Conservation (phyloP, 2,888 invertebrate species). For the Drosophila nigricruria region DNA sequence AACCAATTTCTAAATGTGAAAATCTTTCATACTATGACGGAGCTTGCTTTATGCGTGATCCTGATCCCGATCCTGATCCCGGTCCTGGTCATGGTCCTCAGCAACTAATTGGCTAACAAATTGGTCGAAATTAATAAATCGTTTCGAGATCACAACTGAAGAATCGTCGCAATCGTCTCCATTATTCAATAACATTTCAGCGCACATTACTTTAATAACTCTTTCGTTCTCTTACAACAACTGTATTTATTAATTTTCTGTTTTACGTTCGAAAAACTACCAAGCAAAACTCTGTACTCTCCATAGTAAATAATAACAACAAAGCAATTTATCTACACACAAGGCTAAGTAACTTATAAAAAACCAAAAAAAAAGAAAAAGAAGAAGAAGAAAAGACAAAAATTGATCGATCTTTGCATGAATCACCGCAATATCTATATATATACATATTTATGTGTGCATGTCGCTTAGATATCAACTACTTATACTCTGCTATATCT, state of each 20-base stretch:
- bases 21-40: conserved; percentile 34
- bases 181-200: conserved; percentile 41
- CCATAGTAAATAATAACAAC: conserved; percentile 69
- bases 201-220: conserved; percentile 50
- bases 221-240: conserved; percentile 34
- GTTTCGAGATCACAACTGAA: conserved; percentile 52
- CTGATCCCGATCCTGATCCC: conserved; percentile 39
- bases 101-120: conserved; percentile 31
- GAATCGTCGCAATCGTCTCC: conserved; percentile 34
- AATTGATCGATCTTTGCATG: conserved; percentile 62
- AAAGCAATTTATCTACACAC: conserved; percentile 75
- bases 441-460: conserved; percentile 41
- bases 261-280: conserved; percentile 36
- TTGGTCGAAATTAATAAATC: conserved; percentile 9
- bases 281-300: conserved; percentile 67
- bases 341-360: conserved; percentile 69
- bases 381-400: neutral
- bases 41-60: conserved; percentile 62
- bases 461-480: conserved; percentile 36
- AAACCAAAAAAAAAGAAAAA: neutral
- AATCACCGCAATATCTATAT: conserved; percentile 19
- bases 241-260: conserved; percentile 40
- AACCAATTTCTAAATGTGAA: conserved; percentile 53
- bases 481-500: conserved; percentile 34
- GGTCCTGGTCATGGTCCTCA: conserved; percentile 8